Conservation (phyloP, 2,113 vertebrate genomes). For the Morone chrysops region DNA sequence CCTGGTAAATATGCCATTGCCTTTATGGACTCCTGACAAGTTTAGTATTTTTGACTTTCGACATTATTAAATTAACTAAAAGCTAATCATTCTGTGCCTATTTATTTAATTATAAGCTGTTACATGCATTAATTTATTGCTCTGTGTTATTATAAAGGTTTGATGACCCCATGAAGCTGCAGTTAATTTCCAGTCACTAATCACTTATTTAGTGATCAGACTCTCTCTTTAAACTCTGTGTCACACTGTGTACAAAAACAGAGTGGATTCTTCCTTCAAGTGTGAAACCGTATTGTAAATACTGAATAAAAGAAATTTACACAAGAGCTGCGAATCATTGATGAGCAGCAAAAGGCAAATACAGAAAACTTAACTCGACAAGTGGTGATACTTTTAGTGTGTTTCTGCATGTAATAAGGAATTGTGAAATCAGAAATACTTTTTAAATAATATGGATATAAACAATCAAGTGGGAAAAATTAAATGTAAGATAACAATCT, state of each 20-base stretch:
- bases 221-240: neutral
- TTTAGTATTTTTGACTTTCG: neutral
- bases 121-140: neutral
- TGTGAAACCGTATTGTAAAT: neutral
- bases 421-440: conserved; percentile 9
- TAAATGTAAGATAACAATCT: neutral
- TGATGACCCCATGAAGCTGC: neutral
- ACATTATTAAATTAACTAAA: neutral
- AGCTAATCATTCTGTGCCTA: neutral
- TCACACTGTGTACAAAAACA: neutral
- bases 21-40: neutral
- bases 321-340: conserved; percentile 6
- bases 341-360: conserved; percentile 20
- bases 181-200: neutral
- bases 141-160: neutral
- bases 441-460: neutral
- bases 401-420: neutral
- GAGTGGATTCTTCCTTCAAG: neutral
- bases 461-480: conserved; percentile 25
- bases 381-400: neutral
- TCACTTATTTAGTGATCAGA: neutral
- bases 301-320: neutral
- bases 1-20: neutral
- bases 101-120: neutral
- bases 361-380: conserved; percentile 4